A percentile compares a stretch with the other conserved stretches of the same genome.
Conservation (phyloP, 2,888 invertebrate species). For the Synergus japonicus region DNA sequence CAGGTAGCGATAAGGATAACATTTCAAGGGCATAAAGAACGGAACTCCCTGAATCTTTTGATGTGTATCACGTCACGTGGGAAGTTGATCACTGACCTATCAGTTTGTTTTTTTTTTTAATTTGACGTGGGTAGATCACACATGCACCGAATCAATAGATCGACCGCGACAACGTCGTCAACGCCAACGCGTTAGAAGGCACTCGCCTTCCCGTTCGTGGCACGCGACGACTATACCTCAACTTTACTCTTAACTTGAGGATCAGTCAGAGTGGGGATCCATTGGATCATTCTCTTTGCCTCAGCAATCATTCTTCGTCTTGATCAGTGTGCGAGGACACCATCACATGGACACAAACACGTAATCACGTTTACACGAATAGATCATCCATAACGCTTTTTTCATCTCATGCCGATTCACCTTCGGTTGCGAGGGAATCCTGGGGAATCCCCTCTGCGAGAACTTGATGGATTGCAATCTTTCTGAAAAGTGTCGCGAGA, state of each 20-base stretch:
- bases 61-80: neutral
- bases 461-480: too few relatives aligned
- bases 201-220: slow-evolving; percentile 46
- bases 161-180: slow-evolving; percentile 40
- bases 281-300: slow-evolving; percentile 1
- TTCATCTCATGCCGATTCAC: neutral
- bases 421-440: neutral
- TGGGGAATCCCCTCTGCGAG: neutral
- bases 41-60: neutral
- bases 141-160: slow-evolving; percentile 14
- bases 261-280: slow-evolving; percentile 49
- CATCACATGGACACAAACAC: neutral
- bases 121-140: slow-evolving; percentile 34
- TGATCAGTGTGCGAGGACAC: neutral
- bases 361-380: neutral
- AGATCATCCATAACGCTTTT: slow-evolving; percentile 1
- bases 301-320: slow-evolving; percentile 8
- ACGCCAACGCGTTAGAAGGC: slow-evolving; percentile 51
- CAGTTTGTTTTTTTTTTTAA: slow-evolving; percentile 6
- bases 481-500: too few relatives aligned
- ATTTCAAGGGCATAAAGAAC: neutral
- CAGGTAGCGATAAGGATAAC: neutral
- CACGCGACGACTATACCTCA: slow-evolving; percentile 51
- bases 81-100: neutral
- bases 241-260: slow-evolving; percentile 48